These are phyloP conservation scores for Ladona fulva DNA, from an alignment of 1,140 invertebrate genomes.

Conservation along the genomic window DNA sequence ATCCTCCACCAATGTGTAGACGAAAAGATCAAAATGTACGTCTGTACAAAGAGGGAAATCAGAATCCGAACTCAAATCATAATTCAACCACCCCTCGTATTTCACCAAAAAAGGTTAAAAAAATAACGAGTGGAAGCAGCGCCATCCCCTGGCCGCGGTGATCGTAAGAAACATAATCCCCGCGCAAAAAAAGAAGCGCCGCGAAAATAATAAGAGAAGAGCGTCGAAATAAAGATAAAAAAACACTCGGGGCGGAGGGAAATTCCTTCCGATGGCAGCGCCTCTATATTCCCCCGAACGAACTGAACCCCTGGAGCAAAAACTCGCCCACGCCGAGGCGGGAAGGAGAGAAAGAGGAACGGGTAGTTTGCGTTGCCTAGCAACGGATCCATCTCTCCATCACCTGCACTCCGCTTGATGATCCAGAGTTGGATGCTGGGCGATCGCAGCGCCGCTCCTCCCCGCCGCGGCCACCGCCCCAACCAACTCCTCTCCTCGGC, in stretches of 20 bases:
- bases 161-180: too few relatives aligned
- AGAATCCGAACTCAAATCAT: too few relatives aligned
- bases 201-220: too few relatives aligned
- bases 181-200: too few relatives aligned
- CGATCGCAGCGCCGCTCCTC: background rate
- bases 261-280: background rate
- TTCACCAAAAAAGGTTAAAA: too few relatives aligned
- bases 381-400: background rate
- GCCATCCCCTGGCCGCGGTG: too few relatives aligned
- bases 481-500: background rate
- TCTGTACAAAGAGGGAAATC: too few relatives aligned
- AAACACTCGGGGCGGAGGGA: background rate
- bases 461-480: background rate
- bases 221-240: too few relatives aligned
- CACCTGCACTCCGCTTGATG: conserved; percentile 1
- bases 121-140: too few relatives aligned
- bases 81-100: too few relatives aligned
- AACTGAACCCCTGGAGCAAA: conserved; percentile 1
- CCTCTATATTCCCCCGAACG: background rate
- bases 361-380: background rate
- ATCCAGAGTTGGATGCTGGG: background rate
- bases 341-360: background rate
- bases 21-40: too few relatives aligned
- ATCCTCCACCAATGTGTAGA: too few relatives aligned
- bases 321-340: background rate